Conservation (phyloP, 2,113 vertebrate genomes). For the Hippocampus mohnikei region DNA sequence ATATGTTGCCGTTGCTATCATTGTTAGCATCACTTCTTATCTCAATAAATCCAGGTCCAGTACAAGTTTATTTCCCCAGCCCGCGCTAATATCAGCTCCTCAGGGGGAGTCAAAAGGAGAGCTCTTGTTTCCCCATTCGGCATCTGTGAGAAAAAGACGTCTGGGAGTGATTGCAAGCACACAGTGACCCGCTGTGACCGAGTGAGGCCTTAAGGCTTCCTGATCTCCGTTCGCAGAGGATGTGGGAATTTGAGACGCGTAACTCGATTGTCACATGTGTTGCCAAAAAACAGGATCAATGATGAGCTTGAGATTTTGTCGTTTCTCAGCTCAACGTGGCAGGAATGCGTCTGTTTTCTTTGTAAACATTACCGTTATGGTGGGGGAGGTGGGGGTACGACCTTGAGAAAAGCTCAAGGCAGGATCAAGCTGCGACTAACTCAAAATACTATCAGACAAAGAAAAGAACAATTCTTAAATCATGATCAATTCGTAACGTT, state of each 20-base stretch:
- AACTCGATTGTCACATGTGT: conserved; percentile 37
- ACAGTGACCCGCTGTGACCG: conserved; percentile 59
- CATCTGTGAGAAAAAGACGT: conserved; percentile 51
- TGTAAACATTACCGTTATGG: not conserved
- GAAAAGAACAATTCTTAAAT: too few species aligned
- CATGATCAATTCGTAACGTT: too few species aligned
- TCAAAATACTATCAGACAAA: too few species aligned
- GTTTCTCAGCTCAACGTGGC: not conserved
- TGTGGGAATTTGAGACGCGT: conserved; percentile 61
- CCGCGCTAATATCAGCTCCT: conserved; percentile 20
- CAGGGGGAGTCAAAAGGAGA: conserved; percentile 10
- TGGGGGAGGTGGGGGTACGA: not conserved
- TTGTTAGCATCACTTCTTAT: conserved; percentile 48
- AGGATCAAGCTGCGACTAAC: too few species aligned
- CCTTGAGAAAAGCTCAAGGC: not conserved
- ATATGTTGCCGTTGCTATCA: conserved; percentile 21
- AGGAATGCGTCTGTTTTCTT: not conserved
- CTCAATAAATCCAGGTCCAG: conserved; percentile 52
- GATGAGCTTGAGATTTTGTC: not conserved
- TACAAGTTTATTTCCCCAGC: conserved; percentile 31
- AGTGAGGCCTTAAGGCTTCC: conserved; percentile 46
- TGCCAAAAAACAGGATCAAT: conserved; percentile 26
- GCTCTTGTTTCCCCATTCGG: conserved; percentile 39
- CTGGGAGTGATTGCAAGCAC: conserved; percentile 66
- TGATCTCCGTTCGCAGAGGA: conserved; percentile 63